A percentile compares a stretch with the other conserved stretches of the same genome.
Evolutionary conservation across 2,113 vertebrate species (phyloP).

Genomic region (Vireo altiloquus): DNA sequence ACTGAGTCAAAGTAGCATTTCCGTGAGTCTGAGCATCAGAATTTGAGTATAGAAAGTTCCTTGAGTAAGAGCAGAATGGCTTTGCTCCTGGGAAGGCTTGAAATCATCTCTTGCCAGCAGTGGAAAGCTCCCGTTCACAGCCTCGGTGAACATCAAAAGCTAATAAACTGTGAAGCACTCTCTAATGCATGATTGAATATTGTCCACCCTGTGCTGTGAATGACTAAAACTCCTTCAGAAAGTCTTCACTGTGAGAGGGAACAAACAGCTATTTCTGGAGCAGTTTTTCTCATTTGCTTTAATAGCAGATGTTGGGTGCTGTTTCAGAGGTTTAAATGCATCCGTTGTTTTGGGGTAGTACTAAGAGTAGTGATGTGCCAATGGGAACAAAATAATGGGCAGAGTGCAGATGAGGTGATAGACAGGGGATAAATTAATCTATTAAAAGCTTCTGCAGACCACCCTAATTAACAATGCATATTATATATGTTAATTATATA

Average conservation of each 20-base stretch:
- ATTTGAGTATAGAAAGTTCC: neutral
- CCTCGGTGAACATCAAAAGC: neutral
- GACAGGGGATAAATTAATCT: neutral
- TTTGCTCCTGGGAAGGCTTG: neutral
- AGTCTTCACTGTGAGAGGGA: neutral
- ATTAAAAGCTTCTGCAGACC: constrained; percentile 3
- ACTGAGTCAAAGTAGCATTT: neutral
- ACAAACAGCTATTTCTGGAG: neutral
- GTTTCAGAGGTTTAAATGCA: neutral
- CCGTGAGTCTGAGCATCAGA: neutral
- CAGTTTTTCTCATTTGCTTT: neutral
- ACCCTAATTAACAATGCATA: neutral
- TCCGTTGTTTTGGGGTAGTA: neutral
- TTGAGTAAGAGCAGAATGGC: neutral
- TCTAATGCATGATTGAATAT: neutral
- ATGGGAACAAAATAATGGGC: neutral
- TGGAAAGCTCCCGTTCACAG: neutral
- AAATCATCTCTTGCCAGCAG: neutral
- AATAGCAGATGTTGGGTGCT: constrained; percentile 6
- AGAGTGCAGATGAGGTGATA: neutral
- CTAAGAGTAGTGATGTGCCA: neutral
- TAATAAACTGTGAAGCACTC: neutral
- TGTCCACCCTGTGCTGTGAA: neutral
- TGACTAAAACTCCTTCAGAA: neutral
- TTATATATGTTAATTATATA: constrained; percentile 10